These are phyloP conservation scores for Asbolus verrucosus DNA, from an alignment of 1,140 invertebrate species.

Conservation along the genomic window DNA sequence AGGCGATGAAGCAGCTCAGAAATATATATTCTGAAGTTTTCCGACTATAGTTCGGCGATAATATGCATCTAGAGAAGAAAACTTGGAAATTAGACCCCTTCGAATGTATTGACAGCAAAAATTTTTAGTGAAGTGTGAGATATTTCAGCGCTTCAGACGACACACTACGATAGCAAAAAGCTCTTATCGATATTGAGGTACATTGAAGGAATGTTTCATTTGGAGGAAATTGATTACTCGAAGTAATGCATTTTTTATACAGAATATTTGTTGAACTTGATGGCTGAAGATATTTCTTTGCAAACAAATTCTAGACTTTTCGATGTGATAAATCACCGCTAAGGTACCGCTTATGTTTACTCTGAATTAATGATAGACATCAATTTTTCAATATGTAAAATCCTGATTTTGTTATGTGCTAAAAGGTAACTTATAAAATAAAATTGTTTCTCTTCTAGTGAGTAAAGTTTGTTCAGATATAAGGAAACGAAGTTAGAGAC, in stretches of 20 bases:
- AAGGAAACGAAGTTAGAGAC: conserved; percentile 32
- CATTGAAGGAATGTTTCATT: conserved; percentile 12
- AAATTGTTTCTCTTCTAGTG: conserved; percentile 30
- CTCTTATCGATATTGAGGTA: conserved; percentile 34
- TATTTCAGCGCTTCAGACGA: conserved; percentile 1
- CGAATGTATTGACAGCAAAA: not conserved
- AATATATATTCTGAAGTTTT: conserved; percentile 27
- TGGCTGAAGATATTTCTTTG: not conserved
- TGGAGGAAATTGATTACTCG: conserved; percentile 16
- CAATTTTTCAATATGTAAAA: not conserved
- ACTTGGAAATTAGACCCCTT: conserved; percentile 5
- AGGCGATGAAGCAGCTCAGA: conserved; percentile 13
- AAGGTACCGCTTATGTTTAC: not conserved
- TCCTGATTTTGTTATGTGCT: conserved; percentile 31
- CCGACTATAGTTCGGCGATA: not conserved
- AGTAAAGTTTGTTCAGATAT: conserved; percentile 31
- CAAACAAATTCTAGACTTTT: not conserved
- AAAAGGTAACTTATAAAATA: conserved; percentile 31
- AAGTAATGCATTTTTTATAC: conserved; percentile 3
- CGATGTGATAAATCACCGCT: not conserved
- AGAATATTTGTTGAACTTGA: not conserved
- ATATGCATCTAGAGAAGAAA: conserved; percentile 12
- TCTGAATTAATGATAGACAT: not conserved
- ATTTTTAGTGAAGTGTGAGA: conserved; percentile 19
- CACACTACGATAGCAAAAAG: not conserved